These are phyloP conservation scores for Gallinago media DNA, from an alignment of 2,113 vertebrate genomes.

Conservation along the genomic window DNA sequence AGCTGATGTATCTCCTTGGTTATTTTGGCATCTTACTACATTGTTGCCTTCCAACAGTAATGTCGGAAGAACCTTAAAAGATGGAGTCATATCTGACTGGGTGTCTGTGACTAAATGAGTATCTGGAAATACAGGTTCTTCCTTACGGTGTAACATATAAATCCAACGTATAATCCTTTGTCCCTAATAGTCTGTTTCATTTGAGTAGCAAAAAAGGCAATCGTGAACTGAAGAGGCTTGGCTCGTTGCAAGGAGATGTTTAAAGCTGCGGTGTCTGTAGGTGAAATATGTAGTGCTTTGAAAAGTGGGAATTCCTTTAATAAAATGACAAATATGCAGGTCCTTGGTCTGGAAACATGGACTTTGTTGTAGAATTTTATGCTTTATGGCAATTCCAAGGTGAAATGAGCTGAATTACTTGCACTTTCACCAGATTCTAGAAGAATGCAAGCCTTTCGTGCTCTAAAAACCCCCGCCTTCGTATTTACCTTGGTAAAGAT, in stretches of 20 bases:
- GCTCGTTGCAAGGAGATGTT: neutral
- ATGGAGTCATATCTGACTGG: neutral
- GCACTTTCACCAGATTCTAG: neutral
- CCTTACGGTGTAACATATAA: neutral
- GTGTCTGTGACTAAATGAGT: neutral
- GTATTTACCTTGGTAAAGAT: neutral
- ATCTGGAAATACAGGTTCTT: neutral
- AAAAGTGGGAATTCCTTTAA: neutral
- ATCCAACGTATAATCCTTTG: neutral
- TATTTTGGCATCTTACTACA: neutral
- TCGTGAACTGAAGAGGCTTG: neutral
- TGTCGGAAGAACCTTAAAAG: neutral
- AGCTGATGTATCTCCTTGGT: neutral
- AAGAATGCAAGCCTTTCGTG: neutral
- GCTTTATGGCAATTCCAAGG: neutral
- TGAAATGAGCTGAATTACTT: neutral
- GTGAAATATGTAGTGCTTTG: neutral
- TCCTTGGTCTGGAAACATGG: neutral
- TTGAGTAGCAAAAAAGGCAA: neutral
- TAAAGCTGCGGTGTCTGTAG: neutral
- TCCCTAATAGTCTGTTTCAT: neutral
- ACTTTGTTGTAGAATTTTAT: neutral
- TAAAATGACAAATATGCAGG: neutral
- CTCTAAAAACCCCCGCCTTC: neutral
- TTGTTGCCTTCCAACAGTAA: neutral